These are phyloP conservation scores for Drosophila prosaltans DNA, from an alignment of 1,140 invertebrate species.

Conservation along the genomic window DNA sequence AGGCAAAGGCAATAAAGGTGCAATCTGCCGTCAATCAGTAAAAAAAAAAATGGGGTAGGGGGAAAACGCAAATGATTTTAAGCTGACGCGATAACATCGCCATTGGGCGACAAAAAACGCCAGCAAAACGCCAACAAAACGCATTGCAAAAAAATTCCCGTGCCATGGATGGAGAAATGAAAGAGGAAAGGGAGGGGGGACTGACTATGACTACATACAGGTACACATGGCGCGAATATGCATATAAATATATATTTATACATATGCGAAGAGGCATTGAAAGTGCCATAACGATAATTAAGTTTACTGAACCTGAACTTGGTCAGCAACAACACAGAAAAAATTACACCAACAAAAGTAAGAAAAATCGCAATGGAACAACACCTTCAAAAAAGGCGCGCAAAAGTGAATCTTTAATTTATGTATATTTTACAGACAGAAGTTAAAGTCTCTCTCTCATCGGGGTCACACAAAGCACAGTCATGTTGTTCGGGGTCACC, in stretches of 20 bases:
- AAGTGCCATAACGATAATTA: slow-evolving; percentile 18
- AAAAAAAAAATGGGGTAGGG: slow-evolving; percentile 13
- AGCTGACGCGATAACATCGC: slow-evolving; percentile 28
- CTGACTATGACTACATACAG: slow-evolving; percentile 15
- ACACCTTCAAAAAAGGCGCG: background rate
- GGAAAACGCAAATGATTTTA: slow-evolving; percentile 45
- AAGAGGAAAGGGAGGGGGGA: slow-evolving; percentile 12
- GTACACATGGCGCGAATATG: background rate
- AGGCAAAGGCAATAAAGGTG: slow-evolving; percentile 40
- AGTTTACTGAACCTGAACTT: slow-evolving; percentile 20
- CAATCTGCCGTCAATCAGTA: slow-evolving; percentile 49
- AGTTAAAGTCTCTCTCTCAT: background rate
- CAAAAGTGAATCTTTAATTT: background rate
- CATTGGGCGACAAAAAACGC: slow-evolving; percentile 47
- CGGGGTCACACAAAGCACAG: too few relatives aligned
- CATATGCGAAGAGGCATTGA: slow-evolving; percentile 16
- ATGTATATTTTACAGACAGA: background rate
- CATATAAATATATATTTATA: background rate
- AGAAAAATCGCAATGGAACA: background rate
- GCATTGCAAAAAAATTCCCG: slow-evolving; percentile 29
- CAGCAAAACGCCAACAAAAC: slow-evolving; percentile 38
- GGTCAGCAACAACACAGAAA: background rate
- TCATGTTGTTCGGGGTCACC: too few relatives aligned
- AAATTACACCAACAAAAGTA: too few relatives aligned
- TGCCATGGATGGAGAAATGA: too few relatives aligned